Percentiles rank a stretch among this genome's conserved stretches.
phyloP scores from a whole-genome alignment of 64 coral and sea anemone species.

The Orbicella faveolata region DNA sequence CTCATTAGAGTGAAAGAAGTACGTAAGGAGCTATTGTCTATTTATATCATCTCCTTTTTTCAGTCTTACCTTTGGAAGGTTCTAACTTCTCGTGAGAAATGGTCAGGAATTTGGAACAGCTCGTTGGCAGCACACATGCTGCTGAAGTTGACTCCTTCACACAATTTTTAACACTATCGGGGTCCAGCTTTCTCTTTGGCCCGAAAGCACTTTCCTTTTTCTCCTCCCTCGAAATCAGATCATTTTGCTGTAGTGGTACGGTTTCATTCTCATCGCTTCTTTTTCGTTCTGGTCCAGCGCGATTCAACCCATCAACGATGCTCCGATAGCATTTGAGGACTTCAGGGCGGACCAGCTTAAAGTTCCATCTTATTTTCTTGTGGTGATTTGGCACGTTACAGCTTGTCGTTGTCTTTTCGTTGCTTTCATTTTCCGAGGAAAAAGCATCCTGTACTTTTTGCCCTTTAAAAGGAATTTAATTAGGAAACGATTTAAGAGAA shows the following conservation, averaged over 20 bases:
- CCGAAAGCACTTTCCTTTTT: not conserved
- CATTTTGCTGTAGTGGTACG: not conserved
- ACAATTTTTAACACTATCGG: not conserved
- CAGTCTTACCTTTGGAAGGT: not conserved
- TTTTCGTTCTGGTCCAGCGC: not conserved
- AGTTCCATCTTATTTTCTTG: not conserved
- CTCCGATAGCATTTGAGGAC: not conserved
- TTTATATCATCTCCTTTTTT: not conserved
- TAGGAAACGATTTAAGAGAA: not conserved
- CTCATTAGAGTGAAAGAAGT: too few species aligned
- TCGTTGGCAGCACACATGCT: not conserved
- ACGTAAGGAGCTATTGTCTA: too few species aligned
- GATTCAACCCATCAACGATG: not conserved
- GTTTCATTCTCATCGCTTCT: too few species aligned
- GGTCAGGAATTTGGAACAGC: not conserved
- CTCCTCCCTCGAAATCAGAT: not conserved
- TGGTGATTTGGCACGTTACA: not conserved
- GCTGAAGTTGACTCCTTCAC: not conserved
- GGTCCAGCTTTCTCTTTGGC: not conserved
- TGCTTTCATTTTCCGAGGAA: not conserved
- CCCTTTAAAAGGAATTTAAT: not conserved
- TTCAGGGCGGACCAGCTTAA: not conserved
- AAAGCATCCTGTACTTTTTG: not conserved
- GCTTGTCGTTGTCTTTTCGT: not conserved
- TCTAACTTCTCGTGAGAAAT: not conserved